Evolutionary conservation across 2,113 vertebrate genomes (phyloP), one percentile per base, ranked within the genome.

Genomic region (Mungos mungo): DNA sequence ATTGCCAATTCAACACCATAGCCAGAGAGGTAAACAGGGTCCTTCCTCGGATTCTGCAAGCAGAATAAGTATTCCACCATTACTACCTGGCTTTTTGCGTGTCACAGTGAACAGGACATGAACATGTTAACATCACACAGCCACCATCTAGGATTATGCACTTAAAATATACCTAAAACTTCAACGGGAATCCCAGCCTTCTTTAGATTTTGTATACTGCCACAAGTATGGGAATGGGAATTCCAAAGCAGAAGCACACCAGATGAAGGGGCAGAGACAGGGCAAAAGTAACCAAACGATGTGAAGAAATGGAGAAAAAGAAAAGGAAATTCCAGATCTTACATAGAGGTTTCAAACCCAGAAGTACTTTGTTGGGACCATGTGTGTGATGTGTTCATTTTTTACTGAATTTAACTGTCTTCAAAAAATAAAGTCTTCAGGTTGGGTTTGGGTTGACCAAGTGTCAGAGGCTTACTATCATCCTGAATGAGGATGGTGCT

Each of bases 1-100:
- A 99, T 99, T 91, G 99, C 99, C 98, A 99, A 98, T 95, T 99
- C 99, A 96, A 99, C 99, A 11, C 99, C 99, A 66, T 99, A 99
- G 52, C 99, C 99, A 38, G 99, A 99, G 86, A 99, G 99, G 95
- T 99, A 99, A 71, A 99, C 99, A 91, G 99, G 99, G 79, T 99
- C 99, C 65, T 96, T 95, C 76, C 98, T 98, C 72, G 99, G 99
- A 97, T 99, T 99, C 99, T 99, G 98, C 52, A 97, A 98, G n/a
- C 14, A 95, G 81, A 97, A 29, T 31, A 90, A 91, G 93, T 50
- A 86, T 76, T 29, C 23, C 23, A 41, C 12, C 47, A 84, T 96
- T 7, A 97, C 47, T 31, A 63, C 10, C 11, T 18, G 65, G 54
- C 18, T 84, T 35, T 3, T 50, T 18, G 5, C 0, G 23, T 15